A percentile compares a stretch with the other conserved stretches of the same genome.
phyloP scores from a whole-genome alignment of 2,797 vertebrate genomes.

The Arremon brunneinucha region DNA sequence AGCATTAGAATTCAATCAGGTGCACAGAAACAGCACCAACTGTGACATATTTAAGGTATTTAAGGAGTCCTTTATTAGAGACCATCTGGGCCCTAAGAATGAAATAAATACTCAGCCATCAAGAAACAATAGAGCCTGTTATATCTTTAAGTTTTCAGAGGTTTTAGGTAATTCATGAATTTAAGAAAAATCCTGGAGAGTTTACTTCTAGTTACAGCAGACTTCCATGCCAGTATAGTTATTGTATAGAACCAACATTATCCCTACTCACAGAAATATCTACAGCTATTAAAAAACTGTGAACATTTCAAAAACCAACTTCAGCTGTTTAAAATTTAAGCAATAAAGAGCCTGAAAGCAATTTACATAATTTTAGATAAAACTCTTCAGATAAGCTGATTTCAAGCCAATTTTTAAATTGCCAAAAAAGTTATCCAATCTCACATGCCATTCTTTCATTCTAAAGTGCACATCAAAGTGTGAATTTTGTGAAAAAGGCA shows the following conservation, averaged over 20 bases:
- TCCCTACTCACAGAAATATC: neutral
- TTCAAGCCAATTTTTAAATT: neutral
- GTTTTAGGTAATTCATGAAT: neutral
- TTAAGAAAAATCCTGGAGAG: neutral
- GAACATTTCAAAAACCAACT: neutral
- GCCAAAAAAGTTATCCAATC: neutral
- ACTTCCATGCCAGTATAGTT: neutral
- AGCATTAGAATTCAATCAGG: neutral
- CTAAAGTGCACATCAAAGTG: neutral
- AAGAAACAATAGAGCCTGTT: neutral
- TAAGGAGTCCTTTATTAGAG: neutral
- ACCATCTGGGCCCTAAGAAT: neutral
- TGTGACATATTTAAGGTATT: neutral
- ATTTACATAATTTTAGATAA: neutral
- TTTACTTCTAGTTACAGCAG: neutral
- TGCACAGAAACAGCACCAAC: neutral
- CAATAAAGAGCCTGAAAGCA: neutral
- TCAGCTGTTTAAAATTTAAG: neutral
- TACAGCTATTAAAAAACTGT: neutral
- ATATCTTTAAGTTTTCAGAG: neutral
- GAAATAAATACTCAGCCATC: neutral
- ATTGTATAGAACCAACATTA: neutral
- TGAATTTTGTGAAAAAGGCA: neutral
- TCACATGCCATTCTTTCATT: neutral
- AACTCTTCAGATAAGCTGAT: neutral